phyloP scores from a whole-genome alignment of 2,113 vertebrate species.

The Cyprinus carpio region DNA sequence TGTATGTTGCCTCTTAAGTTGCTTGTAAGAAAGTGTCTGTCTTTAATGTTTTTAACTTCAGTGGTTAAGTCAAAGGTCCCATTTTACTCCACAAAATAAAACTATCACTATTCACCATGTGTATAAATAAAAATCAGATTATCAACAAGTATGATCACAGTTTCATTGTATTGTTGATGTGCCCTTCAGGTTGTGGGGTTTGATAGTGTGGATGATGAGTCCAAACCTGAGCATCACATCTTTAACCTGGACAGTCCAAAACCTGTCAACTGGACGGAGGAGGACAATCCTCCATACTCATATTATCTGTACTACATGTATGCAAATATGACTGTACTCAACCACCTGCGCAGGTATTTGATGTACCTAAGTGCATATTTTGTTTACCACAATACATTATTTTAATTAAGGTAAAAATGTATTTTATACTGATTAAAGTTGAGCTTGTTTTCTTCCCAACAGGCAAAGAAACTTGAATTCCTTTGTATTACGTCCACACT shows the following conservation, averaged over 20 bases:
- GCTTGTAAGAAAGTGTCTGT: not conserved
- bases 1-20: not conserved
- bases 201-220: slow-evolving; percentile 97
- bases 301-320: slow-evolving; percentile 99
- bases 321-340: slow-evolving; percentile 95
- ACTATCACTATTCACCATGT: not conserved
- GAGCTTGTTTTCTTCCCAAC: slow-evolving; percentile 20
- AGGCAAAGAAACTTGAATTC: slow-evolving; percentile 89
- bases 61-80: not conserved
- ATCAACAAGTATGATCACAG: not conserved
- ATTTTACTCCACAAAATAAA: not conserved
- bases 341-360: slow-evolving; percentile 91
- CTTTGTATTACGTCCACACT: slow-evolving; percentile 93
- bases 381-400: not conserved
- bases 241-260: slow-evolving; percentile 95
- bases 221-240: slow-evolving; percentile 95
- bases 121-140: not conserved
- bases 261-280: slow-evolving; percentile 88
- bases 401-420: not conserved
- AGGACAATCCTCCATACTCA: slow-evolving; percentile 94
- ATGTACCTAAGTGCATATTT: not conserved
- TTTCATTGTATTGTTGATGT: not conserved
- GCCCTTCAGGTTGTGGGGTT: slow-evolving; percentile 89
- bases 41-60: not conserved
- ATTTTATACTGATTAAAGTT: too few species aligned